A percentile compares a stretch with the other conserved stretches of the same genome.
phyloP scores from a whole-genome alignment of 2,888 invertebrate species.

The Trissolcus japonicus region DNA sequence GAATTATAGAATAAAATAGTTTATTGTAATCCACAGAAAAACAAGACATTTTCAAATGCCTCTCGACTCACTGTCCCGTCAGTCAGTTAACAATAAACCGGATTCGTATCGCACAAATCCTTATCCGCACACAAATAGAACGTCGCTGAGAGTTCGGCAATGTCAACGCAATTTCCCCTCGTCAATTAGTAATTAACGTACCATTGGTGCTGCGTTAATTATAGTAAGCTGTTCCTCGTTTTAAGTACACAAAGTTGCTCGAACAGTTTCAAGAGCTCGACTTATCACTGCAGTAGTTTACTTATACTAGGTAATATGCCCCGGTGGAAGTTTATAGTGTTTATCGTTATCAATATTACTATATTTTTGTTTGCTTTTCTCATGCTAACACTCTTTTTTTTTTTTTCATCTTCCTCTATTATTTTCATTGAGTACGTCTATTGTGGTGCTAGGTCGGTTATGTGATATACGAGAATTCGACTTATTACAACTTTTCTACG shows the following conservation, averaged over 20 bases:
- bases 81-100: constrained; percentile 69
- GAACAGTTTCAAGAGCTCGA: constrained; percentile 60
- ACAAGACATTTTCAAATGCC: constrained; percentile 73
- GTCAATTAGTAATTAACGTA: constrained; percentile 60
- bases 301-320: constrained; percentile 69
- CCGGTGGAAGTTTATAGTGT: constrained; percentile 66
- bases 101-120: constrained; percentile 38
- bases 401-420: constrained; percentile 12
- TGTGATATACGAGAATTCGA: constrained; percentile 47
- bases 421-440: constrained; percentile 42
- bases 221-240: constrained; percentile 58
- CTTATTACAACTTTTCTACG: constrained; percentile 39
- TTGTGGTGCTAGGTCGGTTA: constrained; percentile 57
- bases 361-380: constrained; percentile 21
- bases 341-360: constrained; percentile 51
- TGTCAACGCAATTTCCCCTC: constrained; percentile 58
- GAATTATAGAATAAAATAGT: constrained; percentile 74
- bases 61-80: constrained; percentile 73
- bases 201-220: constrained; percentile 61
- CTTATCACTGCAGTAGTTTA: constrained; percentile 65
- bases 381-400: constrained; percentile 20
- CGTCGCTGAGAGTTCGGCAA: constrained; percentile 59
- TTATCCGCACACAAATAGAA: constrained; percentile 53
- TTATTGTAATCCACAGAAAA: constrained; percentile 76
- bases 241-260: constrained; percentile 66